Percentiles rank a stretch among this genome's conserved stretches.
These are phyloP conservation scores for Rhinophrynus dorsalis DNA, from an alignment of 2,797 vertebrate species.

Conservation along the genomic window DNA sequence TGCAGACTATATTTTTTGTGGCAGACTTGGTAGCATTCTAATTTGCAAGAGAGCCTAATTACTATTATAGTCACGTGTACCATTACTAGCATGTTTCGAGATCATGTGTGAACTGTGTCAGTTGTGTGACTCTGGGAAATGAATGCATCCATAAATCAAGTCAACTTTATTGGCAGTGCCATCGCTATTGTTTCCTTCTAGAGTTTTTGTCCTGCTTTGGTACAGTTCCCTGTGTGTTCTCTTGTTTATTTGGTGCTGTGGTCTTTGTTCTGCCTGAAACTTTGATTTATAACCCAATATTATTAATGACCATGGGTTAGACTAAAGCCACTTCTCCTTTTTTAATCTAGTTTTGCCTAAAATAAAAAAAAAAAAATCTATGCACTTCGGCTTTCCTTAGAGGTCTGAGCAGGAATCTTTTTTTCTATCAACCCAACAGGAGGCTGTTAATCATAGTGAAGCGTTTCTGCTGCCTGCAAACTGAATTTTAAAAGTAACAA, in stretches of 20 bases:
- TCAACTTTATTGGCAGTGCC: constrained; percentile 66
- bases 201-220: constrained; percentile 71
- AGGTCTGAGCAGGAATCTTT: constrained; percentile 74
- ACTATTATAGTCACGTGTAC: constrained; percentile 27
- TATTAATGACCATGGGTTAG: constrained; percentile 75
- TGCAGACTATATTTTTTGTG: too few species aligned
- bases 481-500: constrained; percentile 70
- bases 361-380: too few species aligned
- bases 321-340: constrained; percentile 72
- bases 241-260: constrained; percentile 73
- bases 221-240: constrained; percentile 72
- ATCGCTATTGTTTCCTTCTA: constrained; percentile 68
- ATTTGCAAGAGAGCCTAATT: constrained; percentile 7
- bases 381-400: constrained; percentile 71
- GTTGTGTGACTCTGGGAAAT: constrained; percentile 42
- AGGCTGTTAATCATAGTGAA: constrained; percentile 75
- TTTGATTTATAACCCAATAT: constrained; percentile 78
- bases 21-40: neutral
- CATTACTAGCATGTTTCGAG: constrained; percentile 1
- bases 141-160: constrained; percentile 69
- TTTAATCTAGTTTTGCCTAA: constrained; percentile 79
- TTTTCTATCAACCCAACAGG: constrained; percentile 71
- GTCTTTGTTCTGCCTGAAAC: constrained; percentile 76
- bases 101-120: constrained; percentile 46
- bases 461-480: constrained; percentile 64